Evolutionary conservation across 2,888 invertebrate species (phyloP), one percentile per base, ranked within the genome.

Genomic region (Polyommatus iphigenia): DNA sequence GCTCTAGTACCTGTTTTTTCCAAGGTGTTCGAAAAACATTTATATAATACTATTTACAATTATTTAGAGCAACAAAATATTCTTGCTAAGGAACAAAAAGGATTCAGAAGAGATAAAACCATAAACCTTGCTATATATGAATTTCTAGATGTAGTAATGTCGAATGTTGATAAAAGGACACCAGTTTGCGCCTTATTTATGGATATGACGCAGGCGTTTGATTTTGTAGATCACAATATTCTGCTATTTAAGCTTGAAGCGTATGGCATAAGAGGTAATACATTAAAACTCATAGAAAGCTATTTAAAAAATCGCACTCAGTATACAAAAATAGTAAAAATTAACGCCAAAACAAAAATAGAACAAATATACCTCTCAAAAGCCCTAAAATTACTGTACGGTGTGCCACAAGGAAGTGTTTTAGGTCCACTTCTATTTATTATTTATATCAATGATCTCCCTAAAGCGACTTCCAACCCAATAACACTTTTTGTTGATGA

Each of bases 11-110:
- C 75, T 50, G 50, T 75, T 15, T 24, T 75, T 20, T 75, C 75
- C 8, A 75, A 75, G 29, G 24, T 75, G 13, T 54, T 75, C 24
- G 54, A 75, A 75, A 75, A 75, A 50, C 24, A 50, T 29, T 54
- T 75, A 24, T 54, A 75, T 75, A 32, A 75, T 29, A n/a, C 5
- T 3, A 10, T 50, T 15, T n/a, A 75, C 18, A 75, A 54, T 50
- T 75, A 75, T 50, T 20, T 75, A 50, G 75, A 54, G 24, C 46
- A 8, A n/a, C 41, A 75, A 46, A 24, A 75, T 46, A 13, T 46
- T 54, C 13, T 54, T 4, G 32, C 54, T 4, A 54, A 46, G 10
- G 75, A 75, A 75, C 75, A 75, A 75, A 75, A 50, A 6, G 75
- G 54, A 24, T 75, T 75, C 10, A 10, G 75, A 15, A 3, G 29